A percentile compares a stretch with the other conserved stretches of the same genome.
Conservation (phyloP, 2,113 vertebrate species). For the Rhea pennata region DNA sequence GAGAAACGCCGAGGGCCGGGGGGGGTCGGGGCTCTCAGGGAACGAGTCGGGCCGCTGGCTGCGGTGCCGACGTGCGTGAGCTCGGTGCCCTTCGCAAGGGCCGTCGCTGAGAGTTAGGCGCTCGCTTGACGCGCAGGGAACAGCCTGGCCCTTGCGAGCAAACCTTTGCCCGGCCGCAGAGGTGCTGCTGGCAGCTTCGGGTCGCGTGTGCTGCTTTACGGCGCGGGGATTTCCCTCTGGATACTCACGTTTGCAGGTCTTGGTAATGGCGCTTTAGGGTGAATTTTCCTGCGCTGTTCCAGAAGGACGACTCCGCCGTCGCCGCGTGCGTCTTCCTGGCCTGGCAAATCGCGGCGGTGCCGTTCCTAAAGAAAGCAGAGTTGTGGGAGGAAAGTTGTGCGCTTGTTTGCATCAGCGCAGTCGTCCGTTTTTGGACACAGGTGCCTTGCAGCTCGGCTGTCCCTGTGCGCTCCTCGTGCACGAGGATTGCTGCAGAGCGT, state of each 20-base stretch:
- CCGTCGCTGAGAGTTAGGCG: background rate
- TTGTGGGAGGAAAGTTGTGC: constrained; percentile 60
- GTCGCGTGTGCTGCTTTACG: background rate
- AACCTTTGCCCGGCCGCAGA: background rate
- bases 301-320: background rate
- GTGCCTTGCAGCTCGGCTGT: constrained; percentile 39
- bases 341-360: constrained; percentile 38
- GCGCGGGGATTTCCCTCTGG: background rate
- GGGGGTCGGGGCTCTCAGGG: background rate
- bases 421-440: constrained; percentile 56
- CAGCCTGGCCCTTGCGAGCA: background rate
- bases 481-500: background rate
- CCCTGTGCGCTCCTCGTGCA: background rate
- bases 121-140: background rate
- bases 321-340: background rate
- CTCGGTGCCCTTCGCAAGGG: background rate
- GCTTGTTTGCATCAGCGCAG: constrained; percentile 44
- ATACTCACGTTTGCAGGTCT: background rate
- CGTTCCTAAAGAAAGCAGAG: constrained; percentile 28
- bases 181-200: background rate
- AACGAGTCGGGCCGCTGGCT: accelerated
- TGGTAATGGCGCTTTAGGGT: background rate
- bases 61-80: background rate
- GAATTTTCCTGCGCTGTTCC: background rate
- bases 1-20: background rate